Percentiles rank a stretch among this genome's conserved stretches.
These are phyloP conservation scores for Diachasma alloeum DNA, from an alignment of 1,140 invertebrate genomes.

Conservation along the genomic window DNA sequence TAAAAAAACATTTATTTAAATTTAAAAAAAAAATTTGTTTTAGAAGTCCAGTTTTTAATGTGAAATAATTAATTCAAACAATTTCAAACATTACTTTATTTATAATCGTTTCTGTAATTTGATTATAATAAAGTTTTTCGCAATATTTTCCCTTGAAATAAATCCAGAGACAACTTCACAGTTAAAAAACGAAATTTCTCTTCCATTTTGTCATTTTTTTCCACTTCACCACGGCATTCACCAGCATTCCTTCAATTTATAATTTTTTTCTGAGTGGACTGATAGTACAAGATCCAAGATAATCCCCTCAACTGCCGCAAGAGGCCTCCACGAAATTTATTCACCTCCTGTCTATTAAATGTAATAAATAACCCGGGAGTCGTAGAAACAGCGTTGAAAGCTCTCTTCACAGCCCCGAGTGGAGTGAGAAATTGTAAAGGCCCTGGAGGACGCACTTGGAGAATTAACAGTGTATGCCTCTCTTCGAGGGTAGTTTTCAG, in stretches of 20 bases:
- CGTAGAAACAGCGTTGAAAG: neutral
- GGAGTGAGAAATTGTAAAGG: neutral
- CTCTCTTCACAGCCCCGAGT: neutral
- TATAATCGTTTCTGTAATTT: no score
- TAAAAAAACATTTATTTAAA: no score
- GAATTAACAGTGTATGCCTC: constrained; percentile 13
- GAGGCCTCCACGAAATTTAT: neutral
- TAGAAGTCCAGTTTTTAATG: no score
- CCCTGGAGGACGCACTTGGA: neutral
- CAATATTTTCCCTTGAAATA: no score
- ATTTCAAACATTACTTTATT: no score
- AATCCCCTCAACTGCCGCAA: neutral
- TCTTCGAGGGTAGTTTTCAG: neutral
- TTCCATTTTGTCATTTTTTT: no score
- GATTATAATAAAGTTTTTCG: no score
- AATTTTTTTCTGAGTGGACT: neutral
- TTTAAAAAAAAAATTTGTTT: no score
- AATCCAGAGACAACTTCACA: no score
- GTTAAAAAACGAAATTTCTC: no score
- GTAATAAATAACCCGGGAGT: neutral
- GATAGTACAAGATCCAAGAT: neutral
- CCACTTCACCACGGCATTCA: neutral
- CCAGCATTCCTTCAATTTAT: neutral
- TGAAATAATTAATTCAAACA: no score
- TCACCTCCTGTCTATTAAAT: neutral